Evolutionary conservation across 2,797 vertebrate species (phyloP), one percentile per base, ranked within the genome.

Genomic region (Oreochromis grahami): DNA sequence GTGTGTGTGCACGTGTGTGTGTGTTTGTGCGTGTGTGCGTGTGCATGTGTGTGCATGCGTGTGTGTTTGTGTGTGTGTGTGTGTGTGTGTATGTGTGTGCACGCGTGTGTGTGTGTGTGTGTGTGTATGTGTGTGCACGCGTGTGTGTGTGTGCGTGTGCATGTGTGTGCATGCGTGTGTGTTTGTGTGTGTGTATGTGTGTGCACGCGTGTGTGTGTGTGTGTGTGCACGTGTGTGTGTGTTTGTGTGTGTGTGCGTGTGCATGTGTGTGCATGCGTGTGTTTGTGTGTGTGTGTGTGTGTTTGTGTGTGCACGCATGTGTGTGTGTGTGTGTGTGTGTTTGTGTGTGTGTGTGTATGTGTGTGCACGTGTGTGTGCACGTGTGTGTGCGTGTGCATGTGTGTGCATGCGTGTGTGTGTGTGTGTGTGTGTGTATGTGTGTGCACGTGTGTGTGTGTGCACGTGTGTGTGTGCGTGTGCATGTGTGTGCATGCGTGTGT

Each of bases 81-180:
- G 24, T 24, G 24, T 3, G 90, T 86, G 85, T 86, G 83, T 84
- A 87, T 48, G 78, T n/a, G n/a, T n/a, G n/a, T n/a, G n/a, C n/a
- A n/a, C n/a, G n/a, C n/a, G n/a, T n/a, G n/a, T n/a, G n/a, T n/a
- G n/a, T n/a, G n/a, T n/a, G n/a, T n/a, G n/a, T n/a, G 10, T 24
- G 24, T 2, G 88, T 92, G 79, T 80, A 82, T 90, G 91, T 24
- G 24, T 24, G 24, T 24, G 24, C 24, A 3, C 3, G 24, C 86
- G 50, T 5, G 14, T 19, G 58, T 5, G 72, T 10, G 36, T 34
- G 51, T 32, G 60, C 90, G 79, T 84, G 82, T 91, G 8, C 82
- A 83, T 89, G 91, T 85, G 85, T 92, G 92, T 88, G 91, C n/a
- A n/a, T 93, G 92, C 93, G 89, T 93, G 79, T 83, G 82, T 91